Percentiles rank a stretch among this genome's conserved stretches.
phyloP scores from a whole-genome alignment of 2,113 vertebrate genomes.

The Tenebrosternarchus preto region DNA sequence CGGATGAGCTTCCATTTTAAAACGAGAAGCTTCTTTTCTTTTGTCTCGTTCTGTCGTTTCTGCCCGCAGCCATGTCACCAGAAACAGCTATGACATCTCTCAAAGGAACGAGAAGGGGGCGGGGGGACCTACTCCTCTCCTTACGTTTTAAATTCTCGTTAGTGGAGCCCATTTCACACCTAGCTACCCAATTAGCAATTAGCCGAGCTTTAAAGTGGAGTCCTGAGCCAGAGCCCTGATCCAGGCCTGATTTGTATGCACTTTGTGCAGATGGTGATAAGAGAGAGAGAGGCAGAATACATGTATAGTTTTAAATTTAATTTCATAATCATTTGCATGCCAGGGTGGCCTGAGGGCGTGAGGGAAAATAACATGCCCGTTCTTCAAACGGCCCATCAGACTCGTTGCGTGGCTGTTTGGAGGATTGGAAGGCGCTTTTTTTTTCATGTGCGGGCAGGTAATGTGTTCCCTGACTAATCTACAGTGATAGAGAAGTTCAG shows the following conservation, averaged over 20 bases:
- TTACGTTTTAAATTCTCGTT: slow-evolving; percentile 67
- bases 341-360: slow-evolving; percentile 61
- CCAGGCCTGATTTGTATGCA: slow-evolving; percentile 72
- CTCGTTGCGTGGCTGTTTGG: slow-evolving; percentile 66
- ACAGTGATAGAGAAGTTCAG: slow-evolving; percentile 71
- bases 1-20: slow-evolving; percentile 46
- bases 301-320: slow-evolving; percentile 69
- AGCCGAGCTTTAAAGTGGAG: slow-evolving; percentile 61
- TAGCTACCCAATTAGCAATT: slow-evolving; percentile 72
- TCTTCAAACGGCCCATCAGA: slow-evolving; percentile 74
- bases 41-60: slow-evolving; percentile 44
- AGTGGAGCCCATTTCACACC: slow-evolving; percentile 62
- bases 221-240: slow-evolving; percentile 66
- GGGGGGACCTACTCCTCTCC: slow-evolving; percentile 32
- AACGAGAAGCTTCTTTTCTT: slow-evolving; percentile 47
- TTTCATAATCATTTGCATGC: slow-evolving; percentile 74
- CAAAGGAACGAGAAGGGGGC: slow-evolving; percentile 48
- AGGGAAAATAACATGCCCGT: slow-evolving; percentile 66
- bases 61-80: slow-evolving; percentile 56
- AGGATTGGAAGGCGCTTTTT: slow-evolving; percentile 62
- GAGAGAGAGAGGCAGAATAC: slow-evolving; percentile 61
- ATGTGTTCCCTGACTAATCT: slow-evolving; percentile 75
- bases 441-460: slow-evolving; percentile 66
- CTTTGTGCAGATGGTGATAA: slow-evolving; percentile 73
- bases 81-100: slow-evolving; percentile 58